Base-by-base conservation (phyloP, 2,113 vertebrate genomes). In the Carassius carassius region DNA sequence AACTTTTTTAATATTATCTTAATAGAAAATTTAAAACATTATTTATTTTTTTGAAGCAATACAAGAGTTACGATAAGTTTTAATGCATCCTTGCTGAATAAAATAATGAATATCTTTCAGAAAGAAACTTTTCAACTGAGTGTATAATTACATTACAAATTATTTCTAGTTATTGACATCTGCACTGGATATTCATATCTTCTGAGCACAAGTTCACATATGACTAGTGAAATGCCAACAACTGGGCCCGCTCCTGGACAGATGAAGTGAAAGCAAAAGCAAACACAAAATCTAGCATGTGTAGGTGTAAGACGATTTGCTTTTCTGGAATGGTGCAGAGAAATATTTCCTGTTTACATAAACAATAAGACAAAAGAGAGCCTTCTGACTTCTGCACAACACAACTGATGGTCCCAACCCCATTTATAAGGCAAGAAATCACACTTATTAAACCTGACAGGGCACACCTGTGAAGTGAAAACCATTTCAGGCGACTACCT, bases 241-340 rank as follows among this genome's bases (percentile, higher is more conserved):
- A 74, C 16, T 6, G n/a, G 12, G n/a, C n/a, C n/a, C n/a, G n/a
- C n/a, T n/a, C n/a, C n/a, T n/a, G n/a, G 5, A 49, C 25, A 54
- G 47, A 7, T 19, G 9, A 79, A 25, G 37, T 47, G 78, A 79
- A 79, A 79, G 58, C 47, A 79, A 79, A 79, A 79, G 3, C 58
- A 49, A 10, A 78, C 16, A 35, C 29, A 11, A 58, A 51, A 51
- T 3, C 4, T 47, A 4, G 5, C 49, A 1, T 5, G 41, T 44
- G 41, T 44, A 44, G 1, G 41, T 10, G 19, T 3, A 58, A 60
- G 56, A n/a, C 56, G 0, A 13, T 37, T 37, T 21, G 19, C 65
- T 2, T 32, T 69, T 32, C 32, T 37, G 65, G 29, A 37, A 69
- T 70, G 32, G 9, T 58, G 8, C 56, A 60, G 56, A n/a, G 56